Base-by-base conservation (phyloP, 2,797 vertebrate species). In the Sebastes steindachneri region DNA sequence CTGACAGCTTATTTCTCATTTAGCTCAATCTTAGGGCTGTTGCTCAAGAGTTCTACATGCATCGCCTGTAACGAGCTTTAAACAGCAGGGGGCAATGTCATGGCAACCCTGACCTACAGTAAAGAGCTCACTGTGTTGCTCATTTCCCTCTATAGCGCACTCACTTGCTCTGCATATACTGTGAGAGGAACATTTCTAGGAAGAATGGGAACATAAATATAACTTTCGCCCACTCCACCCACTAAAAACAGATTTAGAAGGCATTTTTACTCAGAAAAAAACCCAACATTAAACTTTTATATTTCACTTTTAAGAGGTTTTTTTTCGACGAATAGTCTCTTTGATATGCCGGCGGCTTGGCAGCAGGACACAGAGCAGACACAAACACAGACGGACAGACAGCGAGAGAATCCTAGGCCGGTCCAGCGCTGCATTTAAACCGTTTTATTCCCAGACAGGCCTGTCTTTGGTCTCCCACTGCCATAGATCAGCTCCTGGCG, bases 81-180 rank as follows among this genome's bases (percentile, higher is more conserved):
- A 86, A 82, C 94, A 94, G 92, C 88, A 94, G 94, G 86, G 91
- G 93, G 94, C 93, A 54, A 73, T 62, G 80, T 91, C 62, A 58
- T 4, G 70, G 64, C 75, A 73, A n/a, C 12, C 45, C 57, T 59
- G 31, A 68, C 73, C 68, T 41, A 0, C 59, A 68, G 62, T 54
- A 1, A 70, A 60, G 45, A 48, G 12, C 53, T 53, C 11, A 3
- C 23, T 68, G n/a, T 65, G 55, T 26, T 31, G 26, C 62, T 68
- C 33, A 5, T 66, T 35, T 41, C 64, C 31, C 19, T 72, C 41
- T 6, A 23, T 10, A 35, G 35, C 66, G 80, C 58, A 7, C 26
- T 51, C 48, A n/a, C 48, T 48, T 7, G 17, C 15, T 25, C 55
- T 48, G 55, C 35, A 6, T 41, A 63, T 15, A 37, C 60, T 45